A percentile compares a stretch with the other conserved stretches of the same genome.
phyloP scores from a whole-genome alignment of 2,113 vertebrate genomes.

The Scolopax mira region DNA sequence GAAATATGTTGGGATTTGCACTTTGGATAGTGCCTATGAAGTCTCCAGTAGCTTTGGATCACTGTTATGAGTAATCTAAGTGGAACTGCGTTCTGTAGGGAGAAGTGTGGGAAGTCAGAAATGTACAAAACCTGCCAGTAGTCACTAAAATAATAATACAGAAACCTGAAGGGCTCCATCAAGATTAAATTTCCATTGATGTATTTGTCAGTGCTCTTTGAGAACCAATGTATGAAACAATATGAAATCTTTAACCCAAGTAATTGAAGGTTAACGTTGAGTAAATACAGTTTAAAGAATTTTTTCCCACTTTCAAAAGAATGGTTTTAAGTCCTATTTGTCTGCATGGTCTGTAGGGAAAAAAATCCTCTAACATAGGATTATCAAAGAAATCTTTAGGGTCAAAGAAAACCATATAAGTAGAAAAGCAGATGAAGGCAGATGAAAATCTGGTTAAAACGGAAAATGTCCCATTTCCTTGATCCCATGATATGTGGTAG shows the following conservation, averaged over 20 bases:
- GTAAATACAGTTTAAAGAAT: not conserved
- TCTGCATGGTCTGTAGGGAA: not conserved
- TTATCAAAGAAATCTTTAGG: not conserved
- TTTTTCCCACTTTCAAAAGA: not conserved
- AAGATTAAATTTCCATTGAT: not conserved
- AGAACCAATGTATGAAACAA: not conserved
- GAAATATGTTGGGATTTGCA: not conserved
- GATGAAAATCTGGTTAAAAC: not conserved
- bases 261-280: not conserved
- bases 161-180: not conserved
- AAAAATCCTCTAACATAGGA: not conserved
- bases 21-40: not conserved
- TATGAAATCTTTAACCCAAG: not conserved
- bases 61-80: not conserved
- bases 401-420: not conserved
- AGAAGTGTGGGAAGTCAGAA: not conserved
- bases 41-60: not conserved
- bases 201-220: not conserved
- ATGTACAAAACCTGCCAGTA: not conserved
- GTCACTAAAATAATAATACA: not conserved
- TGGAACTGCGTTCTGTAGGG: not conserved
- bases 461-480: not conserved
- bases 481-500: not conserved
- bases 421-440: not conserved
- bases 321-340: not conserved